Evolutionary conservation across 1,140 invertebrate genomes (phyloP).

Genomic region (Campoletis sonorensis): DNA sequence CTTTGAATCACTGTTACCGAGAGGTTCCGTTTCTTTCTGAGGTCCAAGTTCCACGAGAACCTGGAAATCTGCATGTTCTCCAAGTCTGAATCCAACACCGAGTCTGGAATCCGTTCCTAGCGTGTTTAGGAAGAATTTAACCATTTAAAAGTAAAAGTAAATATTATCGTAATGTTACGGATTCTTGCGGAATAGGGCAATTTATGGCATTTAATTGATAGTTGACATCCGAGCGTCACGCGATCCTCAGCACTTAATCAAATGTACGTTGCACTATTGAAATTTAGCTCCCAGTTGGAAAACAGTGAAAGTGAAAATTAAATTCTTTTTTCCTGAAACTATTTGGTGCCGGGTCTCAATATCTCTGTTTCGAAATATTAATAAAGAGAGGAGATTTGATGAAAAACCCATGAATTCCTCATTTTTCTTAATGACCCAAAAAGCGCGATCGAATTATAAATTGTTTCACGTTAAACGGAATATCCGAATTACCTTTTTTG

Average conservation of each 20-base stretch:
- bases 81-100: slow-evolving; percentile 87
- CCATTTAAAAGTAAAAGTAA: slow-evolving; percentile 33
- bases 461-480: no score
- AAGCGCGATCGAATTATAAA: no score
- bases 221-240: slow-evolving; percentile 19
- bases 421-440: not conserved
- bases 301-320: slow-evolving; percentile 25
- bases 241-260: not conserved
- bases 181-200: not conserved
- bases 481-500: slow-evolving; percentile 82
- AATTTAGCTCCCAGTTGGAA: slow-evolving; percentile 10
- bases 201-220: slow-evolving; percentile 26
- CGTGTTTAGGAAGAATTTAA: not conserved
- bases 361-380: no score
- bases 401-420: no score
- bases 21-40: slow-evolving; percentile 82
- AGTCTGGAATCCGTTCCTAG: slow-evolving; percentile 87
- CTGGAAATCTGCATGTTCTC: slow-evolving; percentile 88
- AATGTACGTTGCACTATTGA: not conserved
- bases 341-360: not conserved
- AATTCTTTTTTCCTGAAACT: slow-evolving; percentile 31
- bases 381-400: no score
- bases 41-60: slow-evolving; percentile 86
- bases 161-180: slow-evolving; percentile 22
- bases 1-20: slow-evolving; percentile 73